Evolutionary conservation across 2,113 vertebrate species (phyloP), one percentile per base, ranked within the genome.

Genomic region (Sclerurus mexicanus): DNA sequence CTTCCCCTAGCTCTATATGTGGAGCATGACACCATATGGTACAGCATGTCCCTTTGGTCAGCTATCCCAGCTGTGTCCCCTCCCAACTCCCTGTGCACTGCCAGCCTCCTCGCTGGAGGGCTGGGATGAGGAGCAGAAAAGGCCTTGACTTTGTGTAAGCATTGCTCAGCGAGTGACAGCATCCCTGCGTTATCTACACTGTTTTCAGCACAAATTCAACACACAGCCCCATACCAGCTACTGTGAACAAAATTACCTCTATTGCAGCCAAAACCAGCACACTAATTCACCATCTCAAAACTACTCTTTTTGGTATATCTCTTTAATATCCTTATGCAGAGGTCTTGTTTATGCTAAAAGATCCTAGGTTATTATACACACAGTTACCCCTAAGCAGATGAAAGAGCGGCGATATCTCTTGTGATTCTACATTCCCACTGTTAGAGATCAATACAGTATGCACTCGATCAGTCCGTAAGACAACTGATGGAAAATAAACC

Each of bases 401-500:
- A 35, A 66, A 62, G 37, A 55, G 22, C 10, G 10, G 27, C 14
- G 7, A 39, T 58, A 8, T 53, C 40, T 75, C 50, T n/a, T 81
- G 31, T 19, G 7, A 44, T 58, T 53, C 47, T 40, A 31, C 68
- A 49, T 58, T 66, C 42, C 59, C 24, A 13, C 50, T 27, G 24
- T 35, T 62, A 60, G 40, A 37, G 49, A 60, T 66, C 62, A 50
- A 40, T 28, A 33, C 24, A 40, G 60, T 2, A 3, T 44, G 46
- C 22, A 42, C 0, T 1, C 30, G 53, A 28, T 9, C 19, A 22
- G 33, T 56, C 42, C 2, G 0, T 52, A 71, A 58, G 31, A 56
- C 30, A 88, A 67, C 35, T n/a, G 21, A 42, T 24, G 27, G 52
- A 81, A 72, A 91, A 56, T 53, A 68, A 88, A 58, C 37, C 15